phyloP scores from a whole-genome alignment of 2,888 invertebrate genomes.

The Alcis repandata region DNA sequence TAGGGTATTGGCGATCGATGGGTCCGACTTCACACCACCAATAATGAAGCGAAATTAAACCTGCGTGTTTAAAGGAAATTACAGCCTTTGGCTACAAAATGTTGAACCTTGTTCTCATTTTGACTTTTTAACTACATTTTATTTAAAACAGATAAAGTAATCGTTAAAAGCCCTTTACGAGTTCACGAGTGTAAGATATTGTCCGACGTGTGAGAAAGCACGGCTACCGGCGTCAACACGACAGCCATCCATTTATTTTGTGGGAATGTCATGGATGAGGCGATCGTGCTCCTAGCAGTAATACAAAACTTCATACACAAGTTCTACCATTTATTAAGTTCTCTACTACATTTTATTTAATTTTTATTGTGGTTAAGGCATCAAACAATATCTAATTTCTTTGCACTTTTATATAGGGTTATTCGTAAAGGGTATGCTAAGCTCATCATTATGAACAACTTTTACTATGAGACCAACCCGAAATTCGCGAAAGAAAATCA shows the following conservation, averaged over 20 bases:
- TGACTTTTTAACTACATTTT: constrained; percentile 50
- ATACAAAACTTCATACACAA: too few species aligned
- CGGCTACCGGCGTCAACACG: constrained; percentile 39
- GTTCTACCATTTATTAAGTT: too few species aligned
- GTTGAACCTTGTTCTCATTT: constrained; percentile 52
- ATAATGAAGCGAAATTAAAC: constrained; percentile 65
- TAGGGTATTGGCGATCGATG: constrained; percentile 56
- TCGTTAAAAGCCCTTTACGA: constrained; percentile 40
- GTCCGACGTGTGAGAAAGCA: constrained; percentile 28
- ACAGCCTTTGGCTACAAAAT: constrained; percentile 55
- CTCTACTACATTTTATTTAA: too few species aligned
- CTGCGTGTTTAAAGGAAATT: constrained; percentile 58
- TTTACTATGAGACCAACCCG: too few species aligned
- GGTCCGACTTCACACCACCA: constrained; percentile 50
- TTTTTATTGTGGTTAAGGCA: too few species aligned
- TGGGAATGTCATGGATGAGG: neutral
- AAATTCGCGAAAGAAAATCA: too few species aligned
- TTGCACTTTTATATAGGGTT: too few species aligned
- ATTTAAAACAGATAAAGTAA: constrained; percentile 46
- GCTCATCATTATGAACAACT: too few species aligned
- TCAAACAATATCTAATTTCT: too few species aligned
- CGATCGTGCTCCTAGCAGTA: neutral
- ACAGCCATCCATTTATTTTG: constrained; percentile 12
- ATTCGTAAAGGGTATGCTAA: too few species aligned
- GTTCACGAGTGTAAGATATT: constrained; percentile 37